Evolutionary conservation across 92 coral and sea anemone genomes (phyloP), one percentile per base, ranked within the genome.

Genomic region (Epizoanthus ramosus): DNA sequence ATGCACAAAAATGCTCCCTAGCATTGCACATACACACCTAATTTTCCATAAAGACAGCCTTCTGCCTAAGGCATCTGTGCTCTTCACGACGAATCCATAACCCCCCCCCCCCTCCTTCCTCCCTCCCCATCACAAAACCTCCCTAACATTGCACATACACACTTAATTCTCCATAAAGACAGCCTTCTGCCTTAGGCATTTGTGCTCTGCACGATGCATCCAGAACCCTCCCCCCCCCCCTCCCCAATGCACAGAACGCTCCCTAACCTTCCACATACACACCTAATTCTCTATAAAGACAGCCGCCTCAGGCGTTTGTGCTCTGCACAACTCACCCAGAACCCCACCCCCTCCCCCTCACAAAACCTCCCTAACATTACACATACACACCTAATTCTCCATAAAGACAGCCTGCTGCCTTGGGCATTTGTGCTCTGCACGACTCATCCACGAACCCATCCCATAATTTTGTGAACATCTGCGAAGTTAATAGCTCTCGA

Each of bases 101-200:
- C 6, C 45, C 45, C 45, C 6, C 45, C 45, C 6, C 45, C 45
- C 45, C n/a, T n/a, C n/a, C n/a, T n/a, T n/a, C n/a, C n/a, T n/a
- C 45, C n/a, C n/a, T n/a, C n/a, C n/a, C 4, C 6, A 4, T 41
- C 45, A 5, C 45, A 41, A 41, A n/a, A n/a, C n/a, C n/a, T n/a
- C n/a, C n/a, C n/a, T n/a, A n/a, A n/a, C n/a, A n/a, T n/a, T n/a
- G n/a, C n/a, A n/a, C n/a, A n/a, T 50, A 68, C 92, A 77, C 63
- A 90, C 99, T 98, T 86, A 96, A 74, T 80, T 97, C 99, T 63
- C 97, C 98, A 89, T 92, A 97, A 0, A 97, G 85, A 83, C 99
- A 94, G 50, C 96, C 99, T 24, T 94, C 99, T 14, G 99, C 93
- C 67, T 90, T 91, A 13, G 95, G 94, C 99, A 97, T 97, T 68